phyloP scores from a whole-genome alignment of 2,888 invertebrate species.

The Endomychus coccineus region DNA sequence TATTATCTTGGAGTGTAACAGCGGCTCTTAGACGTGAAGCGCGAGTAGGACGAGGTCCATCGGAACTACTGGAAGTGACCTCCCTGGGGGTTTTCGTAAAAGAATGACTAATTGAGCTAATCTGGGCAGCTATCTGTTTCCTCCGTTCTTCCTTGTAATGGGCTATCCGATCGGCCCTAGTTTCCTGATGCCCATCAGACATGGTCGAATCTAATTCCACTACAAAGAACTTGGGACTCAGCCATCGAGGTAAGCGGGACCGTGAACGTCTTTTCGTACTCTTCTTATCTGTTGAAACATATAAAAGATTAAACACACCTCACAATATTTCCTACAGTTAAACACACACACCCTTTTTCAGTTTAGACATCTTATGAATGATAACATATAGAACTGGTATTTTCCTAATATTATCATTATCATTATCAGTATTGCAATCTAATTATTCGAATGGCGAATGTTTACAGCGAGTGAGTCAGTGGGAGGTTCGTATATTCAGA shows the following conservation, averaged over 20 bases:
- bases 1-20: conserved; percentile 40
- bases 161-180: conserved; percentile 57
- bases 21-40: conserved; percentile 65
- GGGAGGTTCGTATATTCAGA: no score
- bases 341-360: no score
- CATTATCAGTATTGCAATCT: no score
- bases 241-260: conserved; percentile 31
- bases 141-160: conserved; percentile 68
- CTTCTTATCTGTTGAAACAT: no score
- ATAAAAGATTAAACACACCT: no score
- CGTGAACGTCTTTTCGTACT: no score
- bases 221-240: conserved; percentile 26
- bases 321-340: no score
- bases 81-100: conserved; percentile 21
- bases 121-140: conserved; percentile 57
- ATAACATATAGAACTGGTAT: no score
- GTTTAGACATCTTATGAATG: no score
- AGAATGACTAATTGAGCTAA: conserved; percentile 7
- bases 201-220: conserved; percentile 25
- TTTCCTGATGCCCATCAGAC: conserved; percentile 39
- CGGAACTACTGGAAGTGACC: conserved; percentile 32
- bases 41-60: conserved; percentile 59
- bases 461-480: no score
- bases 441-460: no score
- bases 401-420: no score